Evolutionary conservation across 2,888 invertebrate genomes (phyloP).

Genomic region (Pseudococcus longispinus): DNA sequence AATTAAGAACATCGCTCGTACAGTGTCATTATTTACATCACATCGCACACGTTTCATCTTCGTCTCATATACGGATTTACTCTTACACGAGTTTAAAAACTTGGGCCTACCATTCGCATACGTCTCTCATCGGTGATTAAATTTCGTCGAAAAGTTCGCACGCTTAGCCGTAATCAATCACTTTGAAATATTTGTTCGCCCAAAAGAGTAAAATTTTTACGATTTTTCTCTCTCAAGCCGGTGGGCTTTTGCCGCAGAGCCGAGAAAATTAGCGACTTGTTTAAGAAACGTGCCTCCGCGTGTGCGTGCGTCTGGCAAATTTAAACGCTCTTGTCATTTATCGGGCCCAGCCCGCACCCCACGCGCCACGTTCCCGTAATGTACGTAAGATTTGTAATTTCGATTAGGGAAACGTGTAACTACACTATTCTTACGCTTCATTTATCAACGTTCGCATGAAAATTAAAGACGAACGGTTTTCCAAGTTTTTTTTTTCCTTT

Average conservation of each 20-base stretch:
- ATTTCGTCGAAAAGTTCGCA: conserved; percentile 9
- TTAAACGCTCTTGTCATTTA: conserved; percentile 3
- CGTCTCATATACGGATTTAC: not conserved
- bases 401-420: conserved; percentile 22
- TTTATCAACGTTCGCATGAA: conserved; percentile 10
- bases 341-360: not conserved
- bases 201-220: not conserved
- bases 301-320: not conserved
- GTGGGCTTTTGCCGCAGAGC: not conserved
- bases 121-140: not conserved
- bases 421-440: not conserved
- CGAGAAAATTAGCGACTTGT: not conserved
- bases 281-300: not conserved
- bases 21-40: not conserved
- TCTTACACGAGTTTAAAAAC: not conserved
- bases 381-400: not conserved
- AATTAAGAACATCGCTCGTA: not conserved
- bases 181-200: conserved; percentile 28
- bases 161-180: conserved; percentile 27
- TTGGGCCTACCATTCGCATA: not conserved
- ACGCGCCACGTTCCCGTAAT: not conserved
- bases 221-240: not conserved
- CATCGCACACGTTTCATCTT: not conserved
- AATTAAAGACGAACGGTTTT: not conserved
- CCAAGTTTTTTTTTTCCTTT: not conserved